These are phyloP conservation scores for Bergia puertoricense DNA, from an alignment of 92 coral and sea anemone species.

Conservation along the genomic window DNA sequence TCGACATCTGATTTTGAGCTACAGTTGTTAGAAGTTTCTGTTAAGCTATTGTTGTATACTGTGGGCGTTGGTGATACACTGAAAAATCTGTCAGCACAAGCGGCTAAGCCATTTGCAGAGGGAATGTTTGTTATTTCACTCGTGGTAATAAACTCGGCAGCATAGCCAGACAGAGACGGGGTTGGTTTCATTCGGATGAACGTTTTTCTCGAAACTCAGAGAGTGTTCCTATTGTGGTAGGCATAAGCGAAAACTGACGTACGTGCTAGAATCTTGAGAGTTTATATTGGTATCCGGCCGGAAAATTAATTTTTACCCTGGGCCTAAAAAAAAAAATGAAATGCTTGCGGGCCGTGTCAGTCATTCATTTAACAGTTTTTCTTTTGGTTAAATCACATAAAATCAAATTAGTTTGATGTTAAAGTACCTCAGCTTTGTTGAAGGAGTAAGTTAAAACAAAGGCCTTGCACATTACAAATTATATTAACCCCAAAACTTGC, in stretches of 20 bases:
- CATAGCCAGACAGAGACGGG: background rate
- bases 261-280: background rate
- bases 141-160: background rate
- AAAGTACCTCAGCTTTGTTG: background rate
- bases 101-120: background rate
- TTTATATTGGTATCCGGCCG: conserved; percentile 34
- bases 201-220: background rate
- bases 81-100: background rate
- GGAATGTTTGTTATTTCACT: background rate
- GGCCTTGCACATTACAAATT: background rate
- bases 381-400: background rate
- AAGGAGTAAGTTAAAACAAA: background rate
- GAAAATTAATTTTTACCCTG: conserved; percentile 20
- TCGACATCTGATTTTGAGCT: background rate
- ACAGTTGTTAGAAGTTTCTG: background rate
- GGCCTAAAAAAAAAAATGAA: background rate
- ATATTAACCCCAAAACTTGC: background rate
- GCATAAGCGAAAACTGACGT: background rate
- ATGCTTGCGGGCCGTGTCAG: background rate
- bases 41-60: background rate
- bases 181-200: conserved; percentile 5
- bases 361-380: background rate
- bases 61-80: background rate
- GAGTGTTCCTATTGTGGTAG: background rate
- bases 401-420: background rate